Percentiles rank a stretch among this genome's conserved stretches.
Evolutionary conservation across 2,888 invertebrate genomes (phyloP).

Genomic region (Zygogramma bicolorata): DNA sequence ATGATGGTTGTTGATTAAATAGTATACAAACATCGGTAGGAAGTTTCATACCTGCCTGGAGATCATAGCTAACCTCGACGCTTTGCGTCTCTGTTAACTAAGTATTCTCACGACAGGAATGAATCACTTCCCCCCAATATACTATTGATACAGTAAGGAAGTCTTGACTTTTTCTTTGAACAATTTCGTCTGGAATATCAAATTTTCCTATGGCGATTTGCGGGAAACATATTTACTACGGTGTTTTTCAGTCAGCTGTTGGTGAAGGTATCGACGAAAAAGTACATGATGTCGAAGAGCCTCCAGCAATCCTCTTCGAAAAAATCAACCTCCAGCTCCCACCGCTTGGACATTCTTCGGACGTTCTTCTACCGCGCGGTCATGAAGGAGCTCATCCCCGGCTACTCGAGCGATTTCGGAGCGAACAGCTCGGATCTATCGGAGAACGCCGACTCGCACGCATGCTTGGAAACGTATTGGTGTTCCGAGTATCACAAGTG

Average conservation of each 20-base stretch:
- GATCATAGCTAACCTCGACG: no score
- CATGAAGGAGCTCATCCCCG: conserved; percentile 64
- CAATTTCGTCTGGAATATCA: not conserved
- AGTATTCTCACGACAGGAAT: no score
- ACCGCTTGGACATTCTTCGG: conserved; percentile 78
- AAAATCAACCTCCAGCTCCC: conserved; percentile 75
- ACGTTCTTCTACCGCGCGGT: conserved; percentile 83
- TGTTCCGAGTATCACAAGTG: conserved; percentile 90
- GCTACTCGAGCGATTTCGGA: conserved; percentile 45
- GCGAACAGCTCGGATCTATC: conserved; percentile 23
- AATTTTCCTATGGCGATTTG: no score
- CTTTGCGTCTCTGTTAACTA: no score
- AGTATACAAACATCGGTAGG: no score
- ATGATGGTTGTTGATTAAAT: no score
- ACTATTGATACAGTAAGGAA: no score
- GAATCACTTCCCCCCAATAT: no score
- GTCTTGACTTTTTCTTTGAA: no score
- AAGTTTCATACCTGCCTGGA: no score
- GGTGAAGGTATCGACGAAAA: conserved; percentile 74
- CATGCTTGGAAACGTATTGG: conserved; percentile 80
- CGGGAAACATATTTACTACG: no score
- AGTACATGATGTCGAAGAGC: conserved; percentile 80
- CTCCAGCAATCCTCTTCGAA: conserved; percentile 72
- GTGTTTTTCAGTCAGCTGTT: conserved; percentile 71
- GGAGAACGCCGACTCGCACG: conserved; percentile 51